A percentile compares a stretch with the other conserved stretches of the same genome.
phyloP scores from a whole-genome alignment of 2,113 vertebrate species.

The Typhlomys cinereus region DNA sequence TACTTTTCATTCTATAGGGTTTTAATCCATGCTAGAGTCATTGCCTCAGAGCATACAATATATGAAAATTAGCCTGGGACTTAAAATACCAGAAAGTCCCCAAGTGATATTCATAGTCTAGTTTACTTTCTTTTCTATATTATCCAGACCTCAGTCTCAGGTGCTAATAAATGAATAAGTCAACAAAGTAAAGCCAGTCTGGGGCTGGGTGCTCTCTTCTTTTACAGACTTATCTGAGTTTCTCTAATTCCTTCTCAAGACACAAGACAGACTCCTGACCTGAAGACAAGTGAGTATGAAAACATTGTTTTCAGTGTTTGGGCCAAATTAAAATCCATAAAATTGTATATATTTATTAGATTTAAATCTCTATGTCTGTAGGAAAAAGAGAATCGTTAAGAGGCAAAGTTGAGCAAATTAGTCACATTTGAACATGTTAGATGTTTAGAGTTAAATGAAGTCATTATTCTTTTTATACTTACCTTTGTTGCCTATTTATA shows the following conservation, averaged over 20 bases:
- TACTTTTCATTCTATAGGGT: background rate
- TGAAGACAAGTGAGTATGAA: background rate
- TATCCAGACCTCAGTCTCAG: background rate
- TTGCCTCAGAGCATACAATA: background rate
- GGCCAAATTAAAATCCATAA: background rate
- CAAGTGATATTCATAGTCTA: background rate
- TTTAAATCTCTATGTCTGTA: no score
- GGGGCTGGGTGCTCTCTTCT: no score
- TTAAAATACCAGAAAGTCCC: background rate
- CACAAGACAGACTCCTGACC: background rate
- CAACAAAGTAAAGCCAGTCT: background rate
- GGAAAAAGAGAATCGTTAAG: no score
- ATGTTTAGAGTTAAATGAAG: no score
- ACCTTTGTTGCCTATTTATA: no score
- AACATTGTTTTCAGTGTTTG: background rate
- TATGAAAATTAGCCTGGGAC: background rate
- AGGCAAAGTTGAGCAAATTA: no score
- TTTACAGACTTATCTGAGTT: background rate
- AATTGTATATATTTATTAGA: background rate
- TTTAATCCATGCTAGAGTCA: background rate
- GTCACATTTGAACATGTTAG: no score
- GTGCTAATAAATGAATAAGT: background rate
- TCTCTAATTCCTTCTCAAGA: background rate
- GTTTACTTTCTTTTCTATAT: background rate
- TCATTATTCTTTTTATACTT: no score